phyloP scores from a whole-genome alignment of 2,888 invertebrate species.

The Liopterus haemorrhoidalis region DNA sequence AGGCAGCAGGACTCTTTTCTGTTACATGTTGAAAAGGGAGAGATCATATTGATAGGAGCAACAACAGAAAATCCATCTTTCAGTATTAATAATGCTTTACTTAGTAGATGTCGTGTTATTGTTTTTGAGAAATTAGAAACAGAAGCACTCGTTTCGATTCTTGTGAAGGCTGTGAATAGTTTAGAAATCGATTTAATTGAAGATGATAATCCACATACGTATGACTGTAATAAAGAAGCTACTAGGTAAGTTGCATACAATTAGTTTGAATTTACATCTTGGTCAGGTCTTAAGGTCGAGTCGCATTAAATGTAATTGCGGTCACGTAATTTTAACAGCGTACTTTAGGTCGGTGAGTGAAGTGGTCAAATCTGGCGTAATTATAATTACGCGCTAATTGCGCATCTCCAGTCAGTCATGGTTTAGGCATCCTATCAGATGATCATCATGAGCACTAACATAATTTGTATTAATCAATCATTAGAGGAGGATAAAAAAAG shows the following conservation, averaged over 20 bases:
- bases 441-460: too few species aligned
- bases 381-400: too few species aligned
- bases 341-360: too few species aligned
- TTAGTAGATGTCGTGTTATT: slow-evolving; percentile 73
- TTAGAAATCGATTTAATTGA: slow-evolving; percentile 40
- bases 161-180: slow-evolving; percentile 52
- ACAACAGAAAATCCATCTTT: slow-evolving; percentile 89
- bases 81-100: slow-evolving; percentile 69
- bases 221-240: slow-evolving; percentile 9
- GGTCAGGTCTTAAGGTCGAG: too few species aligned
- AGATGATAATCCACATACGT: slow-evolving; percentile 15
- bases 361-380: too few species aligned
- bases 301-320: too few species aligned
- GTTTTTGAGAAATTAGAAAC: slow-evolving; percentile 63
- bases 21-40: slow-evolving; percentile 74
- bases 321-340: too few species aligned
- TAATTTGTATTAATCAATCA: too few species aligned
- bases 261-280: too few species aligned
- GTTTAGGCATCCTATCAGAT: too few species aligned
- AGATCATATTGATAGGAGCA: slow-evolving; percentile 71
- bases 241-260: slow-evolving; percentile 22
- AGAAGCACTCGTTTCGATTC: slow-evolving; percentile 55
- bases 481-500: too few species aligned
- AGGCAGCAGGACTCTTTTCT: slow-evolving; percentile 76
- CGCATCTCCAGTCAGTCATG: too few species aligned